Conservation (phyloP, 2,888 invertebrate genomes). For the Drosophila antonietae region DNA sequence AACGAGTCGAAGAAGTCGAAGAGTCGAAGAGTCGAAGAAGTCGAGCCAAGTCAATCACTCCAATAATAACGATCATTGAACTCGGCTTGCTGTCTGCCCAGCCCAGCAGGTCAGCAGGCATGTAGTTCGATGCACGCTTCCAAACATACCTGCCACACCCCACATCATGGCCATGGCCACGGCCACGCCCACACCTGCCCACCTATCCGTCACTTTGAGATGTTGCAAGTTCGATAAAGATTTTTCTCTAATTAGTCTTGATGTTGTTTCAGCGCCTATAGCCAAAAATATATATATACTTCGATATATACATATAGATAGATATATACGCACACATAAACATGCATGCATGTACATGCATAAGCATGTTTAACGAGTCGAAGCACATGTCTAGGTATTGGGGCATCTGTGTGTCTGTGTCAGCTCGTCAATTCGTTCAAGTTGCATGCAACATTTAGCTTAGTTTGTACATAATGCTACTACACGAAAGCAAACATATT, state of each 20-base stretch:
- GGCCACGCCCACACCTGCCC: background rate
- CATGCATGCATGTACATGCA: conserved; percentile 2
- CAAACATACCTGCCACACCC: conserved; percentile 1
- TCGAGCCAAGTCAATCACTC: conserved; percentile 18
- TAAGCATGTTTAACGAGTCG: background rate
- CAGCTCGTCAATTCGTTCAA: conserved; percentile 21
- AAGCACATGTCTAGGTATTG: background rate
- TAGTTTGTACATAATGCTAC: conserved; percentile 57
- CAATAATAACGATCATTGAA: conserved; percentile 47
- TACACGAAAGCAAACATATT: background rate
- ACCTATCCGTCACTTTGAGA: background rate
- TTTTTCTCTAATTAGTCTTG: conserved; percentile 55
- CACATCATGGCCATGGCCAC: background rate
- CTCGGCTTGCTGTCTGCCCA: conserved; percentile 70
- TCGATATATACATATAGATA: background rate
- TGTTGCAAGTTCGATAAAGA: conserved; percentile 18
- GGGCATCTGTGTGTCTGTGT: background rate
- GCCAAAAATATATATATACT: conserved; percentile 1
- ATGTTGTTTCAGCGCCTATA: conserved; percentile 62
- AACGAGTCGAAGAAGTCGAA: background rate
- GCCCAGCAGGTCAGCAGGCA: conserved; percentile 67
- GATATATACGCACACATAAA: background rate
- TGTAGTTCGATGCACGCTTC: conserved; percentile 53
- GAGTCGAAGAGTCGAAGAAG: background rate
- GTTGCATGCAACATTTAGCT: conserved; percentile 24